Evolutionary conservation across 2,888 invertebrate genomes (phyloP).

Genomic region (Eudemis profundana): DNA sequence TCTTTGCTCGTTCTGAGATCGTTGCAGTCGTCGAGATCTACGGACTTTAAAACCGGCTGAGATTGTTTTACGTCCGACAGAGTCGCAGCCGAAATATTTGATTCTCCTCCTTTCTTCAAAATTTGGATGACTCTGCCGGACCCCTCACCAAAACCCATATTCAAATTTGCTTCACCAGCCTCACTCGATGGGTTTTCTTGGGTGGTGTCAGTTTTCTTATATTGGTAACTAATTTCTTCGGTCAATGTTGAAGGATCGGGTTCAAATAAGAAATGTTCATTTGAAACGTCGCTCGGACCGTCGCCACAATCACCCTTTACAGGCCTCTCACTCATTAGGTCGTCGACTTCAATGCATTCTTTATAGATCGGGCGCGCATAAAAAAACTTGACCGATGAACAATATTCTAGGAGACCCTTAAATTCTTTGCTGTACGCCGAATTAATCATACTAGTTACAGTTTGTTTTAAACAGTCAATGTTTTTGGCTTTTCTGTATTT

Average conservation of each 20-base stretch:
- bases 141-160: slow-evolving; percentile 85
- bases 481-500: slow-evolving; percentile 73
- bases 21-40: slow-evolving; percentile 54
- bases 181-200: slow-evolving; percentile 53
- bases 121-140: slow-evolving; percentile 85
- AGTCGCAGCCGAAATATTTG: slow-evolving; percentile 84
- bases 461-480: slow-evolving; percentile 70
- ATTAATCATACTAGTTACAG: slow-evolving; percentile 52
- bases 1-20: slow-evolving; percentile 49
- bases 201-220: slow-evolving; percentile 51
- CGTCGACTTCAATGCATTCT: slow-evolving; percentile 66
- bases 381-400: slow-evolving; percentile 72
- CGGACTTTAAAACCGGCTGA: slow-evolving; percentile 80
- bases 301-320: slow-evolving; percentile 50
- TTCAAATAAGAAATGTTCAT: slow-evolving; percentile 50
- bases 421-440: slow-evolving; percentile 68
- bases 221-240: slow-evolving; percentile 67
- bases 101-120: slow-evolving; percentile 70
- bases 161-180: slow-evolving; percentile 73
- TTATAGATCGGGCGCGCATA: slow-evolving; percentile 71
- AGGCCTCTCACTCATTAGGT: slow-evolving; percentile 67
- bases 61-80: slow-evolving; percentile 85
- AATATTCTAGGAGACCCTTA: slow-evolving; percentile 66
- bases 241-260: slow-evolving; percentile 63
- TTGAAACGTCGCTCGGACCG: slow-evolving; percentile 47